phyloP scores from a whole-genome alignment of 2,888 invertebrate genomes.

The Odontocolon sp. region DNA sequence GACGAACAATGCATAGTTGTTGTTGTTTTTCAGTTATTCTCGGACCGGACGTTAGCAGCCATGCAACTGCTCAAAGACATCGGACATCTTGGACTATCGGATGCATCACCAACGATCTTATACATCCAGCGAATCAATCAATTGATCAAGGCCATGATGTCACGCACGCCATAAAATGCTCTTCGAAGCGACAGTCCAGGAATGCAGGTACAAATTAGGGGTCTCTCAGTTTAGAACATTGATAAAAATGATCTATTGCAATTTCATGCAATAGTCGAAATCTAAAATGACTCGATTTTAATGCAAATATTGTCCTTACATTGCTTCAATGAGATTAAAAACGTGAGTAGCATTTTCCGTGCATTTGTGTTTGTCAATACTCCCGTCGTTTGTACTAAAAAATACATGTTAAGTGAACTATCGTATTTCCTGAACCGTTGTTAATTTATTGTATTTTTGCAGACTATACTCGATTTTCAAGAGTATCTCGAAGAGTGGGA shows the following conservation, averaged over 20 bases:
- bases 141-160: conserved; percentile 42
- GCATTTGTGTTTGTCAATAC: too few species aligned
- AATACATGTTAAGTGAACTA: too few species aligned
- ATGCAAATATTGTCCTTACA: too few species aligned
- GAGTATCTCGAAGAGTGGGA: conserved; percentile 14
- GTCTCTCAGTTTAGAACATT: too few species aligned
- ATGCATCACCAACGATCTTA: conserved; percentile 28
- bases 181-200: not conserved
- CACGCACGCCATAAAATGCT: conserved; percentile 18
- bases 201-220: not conserved
- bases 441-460: conserved; percentile 4
- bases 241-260: too few species aligned
- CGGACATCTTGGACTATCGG: conserved; percentile 2
- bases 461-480: not conserved
- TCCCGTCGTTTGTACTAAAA: too few species aligned
- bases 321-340: too few species aligned
- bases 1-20: not conserved
- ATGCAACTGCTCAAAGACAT: conserved; percentile 33
- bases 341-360: too few species aligned
- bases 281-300: too few species aligned
- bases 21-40: conserved; percentile 32
- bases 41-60: conserved; percentile 26
- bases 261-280: too few species aligned
- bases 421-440: not conserved
- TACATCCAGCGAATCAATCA: conserved; percentile 40